These are phyloP conservation scores for Galleria mellonella DNA, from an alignment of 1,140 invertebrate genomes.

Conservation along the genomic window DNA sequence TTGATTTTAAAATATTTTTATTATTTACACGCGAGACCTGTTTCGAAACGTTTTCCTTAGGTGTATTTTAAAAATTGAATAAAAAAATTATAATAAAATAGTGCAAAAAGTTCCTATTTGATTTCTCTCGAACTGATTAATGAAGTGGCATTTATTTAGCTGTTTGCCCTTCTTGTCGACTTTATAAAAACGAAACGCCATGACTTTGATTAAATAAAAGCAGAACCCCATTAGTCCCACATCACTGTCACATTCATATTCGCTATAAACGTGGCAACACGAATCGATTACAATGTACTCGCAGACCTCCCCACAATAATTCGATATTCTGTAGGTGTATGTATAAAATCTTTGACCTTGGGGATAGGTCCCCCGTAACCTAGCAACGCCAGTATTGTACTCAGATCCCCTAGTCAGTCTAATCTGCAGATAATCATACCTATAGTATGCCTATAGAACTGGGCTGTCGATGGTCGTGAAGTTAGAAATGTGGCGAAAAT, in stretches of 20 bases:
- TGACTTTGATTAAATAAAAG: too few relatives aligned
- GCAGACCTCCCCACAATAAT: slow-evolving; percentile 23
- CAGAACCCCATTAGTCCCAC: not conserved
- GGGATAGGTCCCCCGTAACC: slow-evolving; percentile 53
- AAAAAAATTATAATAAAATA: too few relatives aligned
- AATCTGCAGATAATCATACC: slow-evolving; percentile 62
- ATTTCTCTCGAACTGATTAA: too few relatives aligned
- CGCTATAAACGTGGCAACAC: slow-evolving; percentile 7
- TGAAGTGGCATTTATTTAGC: too few relatives aligned
- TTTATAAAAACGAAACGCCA: too few relatives aligned
- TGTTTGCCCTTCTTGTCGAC: too few relatives aligned
- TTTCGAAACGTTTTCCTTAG: too few relatives aligned
- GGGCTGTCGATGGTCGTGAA: slow-evolving; percentile 14
- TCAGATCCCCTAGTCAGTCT: slow-evolving; percentile 53
- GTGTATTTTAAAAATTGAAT: too few relatives aligned
- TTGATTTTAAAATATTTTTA: too few relatives aligned
- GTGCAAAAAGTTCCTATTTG: too few relatives aligned
- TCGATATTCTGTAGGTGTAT: slow-evolving; percentile 23
- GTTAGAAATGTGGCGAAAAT: slow-evolving; percentile 24
- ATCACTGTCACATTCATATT: slow-evolving; percentile 3
- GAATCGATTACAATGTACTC: slow-evolving; percentile 14
- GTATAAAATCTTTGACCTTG: slow-evolving; percentile 62
- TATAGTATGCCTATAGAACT: slow-evolving; percentile 46
- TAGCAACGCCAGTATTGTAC: slow-evolving; percentile 53
- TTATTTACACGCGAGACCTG: too few relatives aligned